phyloP scores from a whole-genome alignment of 2,797 vertebrate genomes.

The Diglossa cyanea region DNA sequence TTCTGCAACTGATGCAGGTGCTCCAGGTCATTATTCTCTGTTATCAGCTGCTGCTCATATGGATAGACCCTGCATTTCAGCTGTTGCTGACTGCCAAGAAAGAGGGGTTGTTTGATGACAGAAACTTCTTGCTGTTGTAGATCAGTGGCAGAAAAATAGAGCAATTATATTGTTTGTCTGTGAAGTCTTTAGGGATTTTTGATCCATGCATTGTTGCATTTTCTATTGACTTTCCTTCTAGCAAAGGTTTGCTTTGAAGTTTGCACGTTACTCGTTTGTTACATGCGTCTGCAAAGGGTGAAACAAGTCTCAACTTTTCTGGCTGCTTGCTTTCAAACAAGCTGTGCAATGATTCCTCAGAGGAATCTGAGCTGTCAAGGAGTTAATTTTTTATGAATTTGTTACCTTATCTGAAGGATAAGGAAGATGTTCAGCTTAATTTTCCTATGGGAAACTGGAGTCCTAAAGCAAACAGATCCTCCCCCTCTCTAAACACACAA shows the following conservation, averaged over 20 bases:
- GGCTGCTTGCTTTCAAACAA: background rate
- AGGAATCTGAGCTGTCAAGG: background rate
- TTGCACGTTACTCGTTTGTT: background rate
- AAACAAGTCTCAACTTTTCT: background rate
- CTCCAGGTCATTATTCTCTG: background rate
- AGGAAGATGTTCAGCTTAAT: background rate
- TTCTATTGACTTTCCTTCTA: background rate
- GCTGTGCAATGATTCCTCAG: background rate
- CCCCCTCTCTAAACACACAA: background rate
- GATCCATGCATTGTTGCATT: background rate
- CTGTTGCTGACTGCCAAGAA: background rate
- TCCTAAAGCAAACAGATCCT: background rate
- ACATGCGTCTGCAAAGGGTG: background rate
- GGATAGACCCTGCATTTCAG: background rate
- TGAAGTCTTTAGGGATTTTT: background rate
- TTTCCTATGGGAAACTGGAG: background rate
- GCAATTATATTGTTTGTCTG: background rate
- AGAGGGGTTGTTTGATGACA: background rate
- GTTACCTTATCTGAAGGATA: background rate
- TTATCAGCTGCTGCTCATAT: background rate
- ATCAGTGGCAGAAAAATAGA: background rate
- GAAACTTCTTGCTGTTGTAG: background rate
- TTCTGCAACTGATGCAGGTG: background rate
- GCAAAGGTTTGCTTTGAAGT: background rate
- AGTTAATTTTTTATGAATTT: background rate